Base-by-base conservation (phyloP, 2,113 vertebrate species). In the Brachypteracias leptosomus region DNA sequence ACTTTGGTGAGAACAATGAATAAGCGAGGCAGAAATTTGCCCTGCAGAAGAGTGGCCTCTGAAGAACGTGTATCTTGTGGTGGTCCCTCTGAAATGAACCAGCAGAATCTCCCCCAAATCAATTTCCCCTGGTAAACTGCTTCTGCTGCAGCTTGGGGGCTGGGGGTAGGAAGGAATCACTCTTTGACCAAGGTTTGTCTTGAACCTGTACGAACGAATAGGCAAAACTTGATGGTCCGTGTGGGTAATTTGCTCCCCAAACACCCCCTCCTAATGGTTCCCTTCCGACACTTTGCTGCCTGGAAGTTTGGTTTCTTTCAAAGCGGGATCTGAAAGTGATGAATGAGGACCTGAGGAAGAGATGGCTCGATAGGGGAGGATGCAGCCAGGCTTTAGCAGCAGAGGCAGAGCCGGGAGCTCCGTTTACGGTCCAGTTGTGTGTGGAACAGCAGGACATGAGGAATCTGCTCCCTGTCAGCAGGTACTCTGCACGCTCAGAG, bases 391-490 rank as follows among this genome's bases (percentile, higher is more conserved):
- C 77, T 89, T 89, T 70, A 67, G 82, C 14, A 82, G 29, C 40
- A 78, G 81, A 72, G 66, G 36, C 40, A 59, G 79, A 22, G 63
- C 79, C 88, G 88, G 83, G 59, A 51, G 51, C 75, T 90, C 77
- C 72, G 22, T 94, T 85, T 80, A 84, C 0, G 5, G 85, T 83
- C 82, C 71, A 80, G 47, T 72, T 89, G 29, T 40, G 59, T 10
- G 65, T 40, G 59, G 92, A 97, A 86, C 88, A 91, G 91, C 78
- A 93, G 88, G 88, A 93, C 93, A 90, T 63, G 57, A 96, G 49
- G 82, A 88, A 93, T 96, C 90, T 96, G 85, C 79, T 88, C 75
- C 51, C 65, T 95, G 81, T 91, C 87, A 91, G 74, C 87, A 93
- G 77, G 81, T 89, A 78, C 49, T 76, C 88, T 52, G 25, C 63